Percentiles rank a stretch among this genome's conserved stretches.
These are phyloP conservation scores for Unio delphinus DNA, from an alignment of 2,888 invertebrate genomes.

Conservation along the genomic window DNA sequence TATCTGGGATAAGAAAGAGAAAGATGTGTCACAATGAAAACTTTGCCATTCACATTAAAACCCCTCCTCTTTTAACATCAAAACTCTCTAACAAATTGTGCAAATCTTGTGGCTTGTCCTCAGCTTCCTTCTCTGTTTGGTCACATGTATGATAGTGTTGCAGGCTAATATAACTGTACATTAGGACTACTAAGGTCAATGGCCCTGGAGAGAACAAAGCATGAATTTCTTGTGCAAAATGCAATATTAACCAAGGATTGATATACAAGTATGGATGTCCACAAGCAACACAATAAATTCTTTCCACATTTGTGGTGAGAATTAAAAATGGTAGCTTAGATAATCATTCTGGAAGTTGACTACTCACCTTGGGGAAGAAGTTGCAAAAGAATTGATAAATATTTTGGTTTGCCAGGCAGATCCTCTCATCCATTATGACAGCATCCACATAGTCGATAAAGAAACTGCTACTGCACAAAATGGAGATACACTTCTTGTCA, in stretches of 20 bases:
- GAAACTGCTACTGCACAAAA: slow-evolving; percentile 86
- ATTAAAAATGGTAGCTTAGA: background rate
- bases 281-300: background rate
- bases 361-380: slow-evolving; percentile 87
- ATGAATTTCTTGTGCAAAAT: background rate
- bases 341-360: background rate
- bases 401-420: slow-evolving; percentile 86
- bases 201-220: background rate
- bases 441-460: slow-evolving; percentile 92
- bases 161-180: no score
- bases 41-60: no score
- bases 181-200: background rate
- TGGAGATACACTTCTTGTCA: slow-evolving; percentile 85
- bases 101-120: no score
- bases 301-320: no score
- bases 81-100: no score
- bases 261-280: background rate
- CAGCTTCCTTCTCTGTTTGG: no score
- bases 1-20: no score
- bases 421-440: slow-evolving; percentile 88
- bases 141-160: no score
- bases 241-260: background rate
- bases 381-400: slow-evolving; percentile 90
- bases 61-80: no score
- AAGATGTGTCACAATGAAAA: no score